Conservation (phyloP, 2,888 invertebrate genomes). For the Drosophila ustulata region DNA sequence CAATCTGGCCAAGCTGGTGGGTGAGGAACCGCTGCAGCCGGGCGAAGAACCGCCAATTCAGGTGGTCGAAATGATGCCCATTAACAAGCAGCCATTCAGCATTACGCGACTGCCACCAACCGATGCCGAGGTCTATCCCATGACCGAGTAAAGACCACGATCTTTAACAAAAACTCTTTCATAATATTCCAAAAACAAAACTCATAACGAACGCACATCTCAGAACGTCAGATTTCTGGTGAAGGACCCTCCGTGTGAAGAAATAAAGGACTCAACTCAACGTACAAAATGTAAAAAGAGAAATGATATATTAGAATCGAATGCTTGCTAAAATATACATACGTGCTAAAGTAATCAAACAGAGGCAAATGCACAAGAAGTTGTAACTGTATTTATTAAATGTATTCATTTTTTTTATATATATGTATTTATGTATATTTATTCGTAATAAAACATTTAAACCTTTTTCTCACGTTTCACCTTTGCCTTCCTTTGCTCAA, state of each 20-base stretch:
- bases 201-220: slow-evolving; percentile 39
- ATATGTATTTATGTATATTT: slow-evolving; percentile 59
- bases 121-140: slow-evolving; percentile 67
- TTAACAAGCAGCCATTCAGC: slow-evolving; percentile 85
- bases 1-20: slow-evolving; percentile 87
- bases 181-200: slow-evolving; percentile 24
- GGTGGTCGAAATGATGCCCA: slow-evolving; percentile 85
- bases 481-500: slow-evolving; percentile 78
- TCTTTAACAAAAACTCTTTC: slow-evolving; percentile 15
- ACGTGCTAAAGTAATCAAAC: slow-evolving; percentile 21
- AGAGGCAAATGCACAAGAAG: slow-evolving; percentile 41
- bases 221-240: slow-evolving; percentile 8
- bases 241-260: slow-evolving; percentile 43
- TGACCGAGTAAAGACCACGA: slow-evolving; percentile 59
- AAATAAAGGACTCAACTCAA: slow-evolving; percentile 35
- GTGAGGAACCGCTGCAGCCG: slow-evolving; percentile 84
- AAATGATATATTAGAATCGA: slow-evolving; percentile 11
- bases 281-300: slow-evolving; percentile 51
- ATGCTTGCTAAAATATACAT: slow-evolving; percentile 12
- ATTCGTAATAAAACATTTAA: slow-evolving; percentile 60
- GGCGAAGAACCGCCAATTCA: slow-evolving; percentile 84
- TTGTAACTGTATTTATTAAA: slow-evolving; percentile 57
- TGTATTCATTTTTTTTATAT: slow-evolving; percentile 57
- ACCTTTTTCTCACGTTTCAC: slow-evolving; percentile 65
- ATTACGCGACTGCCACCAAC: slow-evolving; percentile 69